These are phyloP conservation scores for Dermatemys mawii DNA, from an alignment of 2,113 vertebrate species.

Conservation along the genomic window DNA sequence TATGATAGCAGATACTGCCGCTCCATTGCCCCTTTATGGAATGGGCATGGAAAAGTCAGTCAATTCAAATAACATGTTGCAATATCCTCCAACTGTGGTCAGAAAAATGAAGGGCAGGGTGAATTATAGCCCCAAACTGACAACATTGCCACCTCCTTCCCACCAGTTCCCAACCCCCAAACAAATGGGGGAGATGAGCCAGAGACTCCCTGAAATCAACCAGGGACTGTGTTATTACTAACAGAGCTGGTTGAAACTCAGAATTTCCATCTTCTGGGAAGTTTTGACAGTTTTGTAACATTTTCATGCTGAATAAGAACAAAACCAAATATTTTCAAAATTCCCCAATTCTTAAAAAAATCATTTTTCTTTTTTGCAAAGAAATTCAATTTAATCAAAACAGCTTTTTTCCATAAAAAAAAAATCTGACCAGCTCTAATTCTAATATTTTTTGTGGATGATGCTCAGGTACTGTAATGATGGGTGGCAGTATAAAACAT, in stretches of 20 bases:
- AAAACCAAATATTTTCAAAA: too few species aligned
- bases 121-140: not conserved
- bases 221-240: fast-evolving
- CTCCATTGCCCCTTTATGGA: not conserved
- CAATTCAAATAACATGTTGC: not conserved
- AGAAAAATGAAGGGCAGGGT: not conserved
- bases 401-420: too few species aligned
- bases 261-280: too few species aligned
- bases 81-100: not conserved
- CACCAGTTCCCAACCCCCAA: not conserved
- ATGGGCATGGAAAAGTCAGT: not conserved
- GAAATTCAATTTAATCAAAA: too few species aligned
- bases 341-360: not conserved
- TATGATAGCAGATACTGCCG: fast-evolving
- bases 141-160: not conserved
- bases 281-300: too few species aligned
- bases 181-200: not conserved
- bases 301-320: too few species aligned
- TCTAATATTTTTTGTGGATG: not conserved
- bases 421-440: too few species aligned
- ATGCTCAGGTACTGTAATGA: not conserved
- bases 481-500: not conserved
- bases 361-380: not conserved
- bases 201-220: not conserved
- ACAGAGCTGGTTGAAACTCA: too few species aligned